Percentiles rank a stretch among this genome's conserved stretches.
Conservation (phyloP, 2,888 invertebrate genomes). For the Agrilus mali region DNA sequence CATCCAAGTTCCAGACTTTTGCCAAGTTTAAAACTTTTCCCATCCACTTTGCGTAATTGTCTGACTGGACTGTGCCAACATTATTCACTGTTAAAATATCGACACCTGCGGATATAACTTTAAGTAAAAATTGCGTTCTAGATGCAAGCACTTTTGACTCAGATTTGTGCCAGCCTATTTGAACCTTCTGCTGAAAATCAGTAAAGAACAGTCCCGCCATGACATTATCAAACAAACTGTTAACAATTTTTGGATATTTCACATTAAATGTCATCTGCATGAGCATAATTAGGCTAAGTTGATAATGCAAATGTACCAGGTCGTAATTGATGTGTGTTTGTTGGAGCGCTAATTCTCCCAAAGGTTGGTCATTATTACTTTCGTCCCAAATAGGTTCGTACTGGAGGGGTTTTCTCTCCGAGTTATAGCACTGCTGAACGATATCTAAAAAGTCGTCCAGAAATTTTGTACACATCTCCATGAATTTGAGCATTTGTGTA, state of each 20-base stretch:
- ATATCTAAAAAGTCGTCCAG: constrained; percentile 36
- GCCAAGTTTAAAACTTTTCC: constrained; percentile 57
- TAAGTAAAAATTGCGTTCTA: constrained; percentile 60
- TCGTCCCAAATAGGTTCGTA: constrained; percentile 55
- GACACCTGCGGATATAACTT: constrained; percentile 59
- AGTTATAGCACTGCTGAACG: constrained; percentile 25
- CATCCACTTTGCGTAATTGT: constrained; percentile 53
- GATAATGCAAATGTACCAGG: constrained; percentile 66
- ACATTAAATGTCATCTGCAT: constrained; percentile 69
- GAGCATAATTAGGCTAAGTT: constrained; percentile 62
- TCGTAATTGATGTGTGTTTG: constrained; percentile 64
- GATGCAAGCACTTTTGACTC: constrained; percentile 56
- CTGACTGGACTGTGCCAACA: constrained; percentile 36
- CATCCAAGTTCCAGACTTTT: constrained; percentile 63
- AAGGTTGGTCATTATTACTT: constrained; percentile 39
- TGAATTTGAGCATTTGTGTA: constrained; percentile 41
- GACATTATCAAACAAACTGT: constrained; percentile 64
- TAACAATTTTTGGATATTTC: constrained; percentile 58
- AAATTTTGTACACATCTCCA: constrained; percentile 37
- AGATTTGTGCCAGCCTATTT: constrained; percentile 47
- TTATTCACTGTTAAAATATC: constrained; percentile 55
- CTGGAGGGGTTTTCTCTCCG: constrained; percentile 30
- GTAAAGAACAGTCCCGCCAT: constrained; percentile 44
- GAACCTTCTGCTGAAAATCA: constrained; percentile 36
- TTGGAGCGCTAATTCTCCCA: constrained; percentile 66